Percentiles rank a stretch among this genome's conserved stretches.
These are phyloP conservation scores for Alouatta palliata DNA, from an alignment of 2,113 vertebrate species.

Conservation along the genomic window DNA sequence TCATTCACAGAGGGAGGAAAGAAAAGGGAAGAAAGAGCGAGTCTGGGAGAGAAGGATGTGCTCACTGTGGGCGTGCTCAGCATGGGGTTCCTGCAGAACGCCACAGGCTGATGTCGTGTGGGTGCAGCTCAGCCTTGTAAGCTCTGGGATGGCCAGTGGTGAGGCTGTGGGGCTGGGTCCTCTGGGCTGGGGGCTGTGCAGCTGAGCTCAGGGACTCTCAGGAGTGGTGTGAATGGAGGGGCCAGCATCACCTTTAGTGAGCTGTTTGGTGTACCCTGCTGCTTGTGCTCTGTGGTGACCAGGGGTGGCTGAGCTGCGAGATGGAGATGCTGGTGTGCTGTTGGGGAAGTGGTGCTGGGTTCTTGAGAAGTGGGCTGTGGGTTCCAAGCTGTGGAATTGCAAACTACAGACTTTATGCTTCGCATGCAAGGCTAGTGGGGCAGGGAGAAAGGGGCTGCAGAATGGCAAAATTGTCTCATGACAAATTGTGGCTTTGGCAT, in stretches of 20 bases:
- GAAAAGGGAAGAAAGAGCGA: too few species aligned
- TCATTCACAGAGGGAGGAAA: not conserved
- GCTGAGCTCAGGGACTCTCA: too few species aligned
- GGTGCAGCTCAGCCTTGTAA: not conserved
- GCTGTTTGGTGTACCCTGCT: not conserved
- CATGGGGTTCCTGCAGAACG: accelerated
- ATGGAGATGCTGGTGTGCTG: accelerated
- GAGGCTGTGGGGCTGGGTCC: not conserved
- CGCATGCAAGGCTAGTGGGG: accelerated
- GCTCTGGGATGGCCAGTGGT: not conserved
- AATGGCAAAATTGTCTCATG: not conserved
- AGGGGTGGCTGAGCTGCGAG: not conserved
- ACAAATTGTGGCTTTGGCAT: not conserved
- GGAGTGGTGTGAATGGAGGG: not conserved
- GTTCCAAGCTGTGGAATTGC: not conserved
- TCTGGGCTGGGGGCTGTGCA: not conserved
- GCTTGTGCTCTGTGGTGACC: accelerated
- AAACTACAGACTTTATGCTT: accelerated
- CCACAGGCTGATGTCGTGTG: accelerated
- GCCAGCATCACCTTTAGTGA: accelerated
- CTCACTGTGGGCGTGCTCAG: not conserved
- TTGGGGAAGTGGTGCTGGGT: too few species aligned
- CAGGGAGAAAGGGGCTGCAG: accelerated
- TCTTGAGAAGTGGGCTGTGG: too few species aligned
- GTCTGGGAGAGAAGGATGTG: accelerated